Conservation (phyloP, 2,888 invertebrate genomes). For the Dolichomitus sp. region DNA sequence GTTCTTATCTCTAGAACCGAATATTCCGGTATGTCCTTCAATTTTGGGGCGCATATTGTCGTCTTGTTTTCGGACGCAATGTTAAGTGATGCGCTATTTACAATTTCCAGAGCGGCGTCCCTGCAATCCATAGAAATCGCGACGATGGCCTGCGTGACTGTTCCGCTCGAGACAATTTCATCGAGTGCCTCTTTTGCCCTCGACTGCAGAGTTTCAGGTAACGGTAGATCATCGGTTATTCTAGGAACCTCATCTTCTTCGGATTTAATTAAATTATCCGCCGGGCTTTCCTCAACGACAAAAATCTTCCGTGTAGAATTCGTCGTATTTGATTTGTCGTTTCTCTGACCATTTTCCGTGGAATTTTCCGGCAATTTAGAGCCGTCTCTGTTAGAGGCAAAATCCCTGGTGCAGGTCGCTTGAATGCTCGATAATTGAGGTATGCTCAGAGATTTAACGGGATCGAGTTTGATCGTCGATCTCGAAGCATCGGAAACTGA, state of each 20-base stretch:
- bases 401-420: constrained; percentile 41
- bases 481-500: constrained; percentile 67
- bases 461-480: constrained; percentile 60
- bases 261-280: not conserved
- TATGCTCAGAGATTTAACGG: constrained; percentile 74
- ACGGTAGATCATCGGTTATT: constrained; percentile 71
- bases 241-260: constrained; percentile 58
- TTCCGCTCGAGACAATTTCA: constrained; percentile 58
- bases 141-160: constrained; percentile 15
- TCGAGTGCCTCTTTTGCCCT: constrained; percentile 66
- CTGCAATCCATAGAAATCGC: constrained; percentile 5
- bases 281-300: not conserved
- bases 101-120: constrained; percentile 67
- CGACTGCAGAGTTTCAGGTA: constrained; percentile 76
- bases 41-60: constrained; percentile 74
- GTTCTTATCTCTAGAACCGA: constrained; percentile 74
- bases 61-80: constrained; percentile 67
- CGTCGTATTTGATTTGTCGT: not conserved
- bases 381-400: not conserved
- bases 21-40: constrained; percentile 76
- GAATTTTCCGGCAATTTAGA: not conserved
- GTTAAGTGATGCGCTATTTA: constrained; percentile 67
- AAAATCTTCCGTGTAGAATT: constrained; percentile 8
- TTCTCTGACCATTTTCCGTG: not conserved
- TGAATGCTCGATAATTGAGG: constrained; percentile 74